phyloP scores from a whole-genome alignment of 2,888 invertebrate species.

The Andrena flavipes region DNA sequence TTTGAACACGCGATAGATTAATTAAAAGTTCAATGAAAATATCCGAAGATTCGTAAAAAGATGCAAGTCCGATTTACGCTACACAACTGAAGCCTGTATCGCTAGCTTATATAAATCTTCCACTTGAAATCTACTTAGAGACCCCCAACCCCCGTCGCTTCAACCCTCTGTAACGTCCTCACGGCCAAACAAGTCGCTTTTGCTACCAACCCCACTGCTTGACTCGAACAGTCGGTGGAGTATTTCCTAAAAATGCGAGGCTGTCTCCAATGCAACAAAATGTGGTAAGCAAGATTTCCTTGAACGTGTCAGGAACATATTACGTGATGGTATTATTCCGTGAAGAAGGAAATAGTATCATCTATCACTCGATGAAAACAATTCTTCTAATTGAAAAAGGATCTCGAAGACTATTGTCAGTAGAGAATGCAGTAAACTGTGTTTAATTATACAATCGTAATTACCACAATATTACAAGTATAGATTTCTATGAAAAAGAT shows the following conservation, averaged over 20 bases:
- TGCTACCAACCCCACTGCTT: conserved; percentile 59
- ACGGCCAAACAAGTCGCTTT: conserved; percentile 72
- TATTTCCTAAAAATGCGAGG: conserved; percentile 61
- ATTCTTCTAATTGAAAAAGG: no score
- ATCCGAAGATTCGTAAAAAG: conserved; percentile 31
- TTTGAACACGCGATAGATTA: no score
- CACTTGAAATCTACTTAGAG: conserved; percentile 78
- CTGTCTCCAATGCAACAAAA: not conserved
- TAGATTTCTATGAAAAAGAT: not conserved
- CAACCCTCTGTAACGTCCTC: conserved; percentile 70
- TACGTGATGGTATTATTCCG: not conserved
- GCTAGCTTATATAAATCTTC: conserved; percentile 76
- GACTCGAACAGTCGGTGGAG: conserved; percentile 38
- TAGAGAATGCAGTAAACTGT: not conserved
- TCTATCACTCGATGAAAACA: no score
- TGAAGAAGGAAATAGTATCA: not conserved
- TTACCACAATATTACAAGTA: not conserved
- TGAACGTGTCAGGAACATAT: not conserved
- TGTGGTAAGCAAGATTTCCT: not conserved
- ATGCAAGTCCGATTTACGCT: conserved; percentile 52
- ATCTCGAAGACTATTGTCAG: not conserved
- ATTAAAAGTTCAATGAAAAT: conserved; percentile 12
- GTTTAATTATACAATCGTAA: not conserved
- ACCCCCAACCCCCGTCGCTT: conserved; percentile 64
- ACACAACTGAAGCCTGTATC: conserved; percentile 66